Percentiles rank a stretch among this genome's conserved stretches.
Evolutionary conservation across 1,140 invertebrate genomes (phyloP).

Genomic region (Druon quercuslanigerum): DNA sequence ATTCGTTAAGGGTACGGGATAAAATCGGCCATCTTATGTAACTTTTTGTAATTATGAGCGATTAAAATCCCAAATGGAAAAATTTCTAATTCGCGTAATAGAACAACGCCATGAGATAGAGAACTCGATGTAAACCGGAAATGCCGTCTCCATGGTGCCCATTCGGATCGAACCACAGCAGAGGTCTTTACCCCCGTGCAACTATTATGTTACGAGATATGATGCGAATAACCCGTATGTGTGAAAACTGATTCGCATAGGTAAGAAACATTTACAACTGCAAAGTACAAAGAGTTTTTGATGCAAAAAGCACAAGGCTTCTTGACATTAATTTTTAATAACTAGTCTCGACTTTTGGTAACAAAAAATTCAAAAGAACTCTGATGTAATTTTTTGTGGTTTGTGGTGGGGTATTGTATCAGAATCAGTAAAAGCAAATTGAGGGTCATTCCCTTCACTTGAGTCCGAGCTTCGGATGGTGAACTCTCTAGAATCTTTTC

Average conservation of each 20-base stretch:
- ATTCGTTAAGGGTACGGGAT: no score
- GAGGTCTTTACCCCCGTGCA: constrained; percentile 58
- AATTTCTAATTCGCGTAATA: constrained; percentile 67
- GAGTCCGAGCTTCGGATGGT: not conserved
- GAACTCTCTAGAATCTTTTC: constrained; percentile 18
- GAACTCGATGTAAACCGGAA: constrained; percentile 67
- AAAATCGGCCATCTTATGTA: no score
- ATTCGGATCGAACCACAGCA: constrained; percentile 58
- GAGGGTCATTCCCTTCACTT: constrained; percentile 30
- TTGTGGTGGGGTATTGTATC: not conserved
- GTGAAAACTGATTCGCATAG: constrained; percentile 38
- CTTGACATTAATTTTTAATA: not conserved
- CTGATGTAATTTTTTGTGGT: constrained; percentile 11
- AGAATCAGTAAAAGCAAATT: not conserved
- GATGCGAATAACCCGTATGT: constrained; percentile 54
- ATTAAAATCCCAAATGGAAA: constrained; percentile 32
- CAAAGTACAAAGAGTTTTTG: not conserved
- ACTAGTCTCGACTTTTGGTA: not conserved
- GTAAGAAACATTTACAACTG: constrained; percentile 18
- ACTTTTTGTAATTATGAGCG: not conserved
- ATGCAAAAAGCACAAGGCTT: not conserved
- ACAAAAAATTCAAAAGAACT: not conserved
- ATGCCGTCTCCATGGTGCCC: constrained; percentile 64
- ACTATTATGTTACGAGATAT: constrained; percentile 63
- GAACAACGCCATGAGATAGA: constrained; percentile 51